phyloP scores from a whole-genome alignment of 1,140 invertebrate genomes.

The Neoseiulus cucumeris region DNA sequence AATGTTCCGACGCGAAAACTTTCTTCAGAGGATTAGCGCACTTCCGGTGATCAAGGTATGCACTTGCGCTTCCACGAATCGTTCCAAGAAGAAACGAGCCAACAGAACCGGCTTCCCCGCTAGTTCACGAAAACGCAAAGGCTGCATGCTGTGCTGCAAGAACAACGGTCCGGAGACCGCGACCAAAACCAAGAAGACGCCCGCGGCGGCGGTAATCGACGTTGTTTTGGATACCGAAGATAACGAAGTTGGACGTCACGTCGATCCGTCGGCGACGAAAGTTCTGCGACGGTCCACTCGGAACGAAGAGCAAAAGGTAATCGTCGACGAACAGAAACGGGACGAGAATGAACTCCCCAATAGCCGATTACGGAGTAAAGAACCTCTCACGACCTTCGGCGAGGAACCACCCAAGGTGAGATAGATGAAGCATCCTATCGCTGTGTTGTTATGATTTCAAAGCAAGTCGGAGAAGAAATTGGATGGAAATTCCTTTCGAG shows the following conservation, averaged over 20 bases:
- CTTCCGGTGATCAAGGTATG: neutral
- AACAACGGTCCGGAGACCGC: neutral
- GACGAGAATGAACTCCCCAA: neutral
- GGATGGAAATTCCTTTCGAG: no score
- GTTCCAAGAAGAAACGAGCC: conserved; percentile 2
- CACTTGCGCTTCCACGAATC: neutral
- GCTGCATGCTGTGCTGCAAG: neutral
- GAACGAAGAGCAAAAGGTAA: no score
- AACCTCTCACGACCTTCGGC: neutral
- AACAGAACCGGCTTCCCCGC: conserved; percentile 1
- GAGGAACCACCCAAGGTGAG: neutral
- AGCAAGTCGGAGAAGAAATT: no score
- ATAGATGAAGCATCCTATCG: neutral
- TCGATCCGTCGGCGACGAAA: no score
- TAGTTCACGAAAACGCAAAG: neutral
- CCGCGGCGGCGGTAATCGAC: neutral
- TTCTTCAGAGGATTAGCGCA: neutral
- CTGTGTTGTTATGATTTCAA: neutral
- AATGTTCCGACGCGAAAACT: conserved; percentile 3
- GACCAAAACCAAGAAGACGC: no score
- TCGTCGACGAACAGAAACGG: no score
- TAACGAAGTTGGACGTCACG: neutral
- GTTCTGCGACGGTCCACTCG: no score
- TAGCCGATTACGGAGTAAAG: neutral
- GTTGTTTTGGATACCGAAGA: neutral